These are phyloP conservation scores for Glaucomys volans DNA, from an alignment of 2,113 vertebrate species.

Conservation along the genomic window DNA sequence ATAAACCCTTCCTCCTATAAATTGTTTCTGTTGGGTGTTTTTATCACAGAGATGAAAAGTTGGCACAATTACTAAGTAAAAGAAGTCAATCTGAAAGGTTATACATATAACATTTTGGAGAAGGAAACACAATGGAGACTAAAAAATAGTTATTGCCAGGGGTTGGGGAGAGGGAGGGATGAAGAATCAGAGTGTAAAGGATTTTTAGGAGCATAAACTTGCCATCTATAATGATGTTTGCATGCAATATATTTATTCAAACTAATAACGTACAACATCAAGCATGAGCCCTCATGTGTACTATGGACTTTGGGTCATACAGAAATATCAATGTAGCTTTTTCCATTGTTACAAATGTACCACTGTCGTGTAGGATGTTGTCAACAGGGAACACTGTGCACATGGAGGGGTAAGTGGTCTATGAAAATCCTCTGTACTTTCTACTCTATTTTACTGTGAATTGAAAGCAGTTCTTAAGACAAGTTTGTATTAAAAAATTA, in stretches of 20 bases:
- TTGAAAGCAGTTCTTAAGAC: not conserved
- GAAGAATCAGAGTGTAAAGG: not conserved
- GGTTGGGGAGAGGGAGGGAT: not conserved
- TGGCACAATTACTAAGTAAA: not conserved
- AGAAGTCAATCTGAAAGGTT: not conserved
- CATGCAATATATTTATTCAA: no score
- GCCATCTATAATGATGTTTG: no score
- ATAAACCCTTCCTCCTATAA: no score
- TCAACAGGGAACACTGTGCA: no score
- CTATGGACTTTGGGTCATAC: not conserved
- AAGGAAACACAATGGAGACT: not conserved
- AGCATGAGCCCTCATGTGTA: not conserved
- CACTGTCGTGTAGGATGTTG: not conserved
- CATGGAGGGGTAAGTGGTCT: accelerated
- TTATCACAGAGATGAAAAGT: no score
- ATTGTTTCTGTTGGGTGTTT: no score
- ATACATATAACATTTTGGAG: not conserved
- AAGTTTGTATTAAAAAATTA: no score
- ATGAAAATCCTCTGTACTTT: not conserved
- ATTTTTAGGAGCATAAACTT: not conserved
- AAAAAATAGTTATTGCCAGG: not conserved
- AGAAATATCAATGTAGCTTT: no score
- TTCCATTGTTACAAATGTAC: no score
- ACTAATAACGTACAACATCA: no score
- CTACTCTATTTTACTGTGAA: not conserved